phyloP scores from a whole-genome alignment of 2,888 invertebrate genomes.

The Drosophila engyochracea region DNA sequence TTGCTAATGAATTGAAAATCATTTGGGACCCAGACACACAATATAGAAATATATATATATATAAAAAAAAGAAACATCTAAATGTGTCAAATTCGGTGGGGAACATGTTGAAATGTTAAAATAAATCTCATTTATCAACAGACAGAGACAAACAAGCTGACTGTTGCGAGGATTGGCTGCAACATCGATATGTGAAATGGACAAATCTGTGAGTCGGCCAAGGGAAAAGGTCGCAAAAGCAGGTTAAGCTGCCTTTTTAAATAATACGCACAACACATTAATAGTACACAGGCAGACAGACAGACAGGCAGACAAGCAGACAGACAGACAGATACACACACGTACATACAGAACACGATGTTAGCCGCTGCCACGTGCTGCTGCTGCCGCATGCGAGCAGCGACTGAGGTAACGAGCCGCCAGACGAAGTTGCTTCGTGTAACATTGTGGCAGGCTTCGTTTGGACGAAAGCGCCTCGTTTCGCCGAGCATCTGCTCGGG shows the following conservation, averaged over 20 bases:
- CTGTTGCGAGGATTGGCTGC: constrained; percentile 18
- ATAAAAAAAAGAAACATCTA: neutral
- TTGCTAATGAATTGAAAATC: constrained; percentile 68
- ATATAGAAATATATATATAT: neutral
- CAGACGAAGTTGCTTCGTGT: constrained; percentile 13
- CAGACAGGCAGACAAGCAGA: constrained; percentile 11
- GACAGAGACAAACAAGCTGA: constrained; percentile 15
- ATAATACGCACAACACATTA: constrained; percentile 70
- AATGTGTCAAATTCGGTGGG: constrained; percentile 18
- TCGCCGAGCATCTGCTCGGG: neutral
- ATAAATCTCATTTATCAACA: constrained; percentile 72
- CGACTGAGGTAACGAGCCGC: constrained; percentile 50
- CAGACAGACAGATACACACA: neutral
- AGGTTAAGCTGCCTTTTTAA: constrained; percentile 78
- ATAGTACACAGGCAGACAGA: constrained; percentile 23
- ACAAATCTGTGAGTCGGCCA: constrained; percentile 68
- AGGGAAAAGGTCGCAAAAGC: constrained; percentile 79
- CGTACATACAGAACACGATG: neutral
- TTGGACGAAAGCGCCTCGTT: constrained; percentile 3
- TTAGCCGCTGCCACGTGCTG: constrained; percentile 60
- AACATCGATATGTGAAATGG: constrained; percentile 51
- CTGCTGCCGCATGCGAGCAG: constrained; percentile 40
- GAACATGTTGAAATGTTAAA: constrained; percentile 39
- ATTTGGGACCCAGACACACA: constrained; percentile 29
- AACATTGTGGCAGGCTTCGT: neutral